These are phyloP conservation scores for Dallia pectoralis DNA, from an alignment of 2,797 vertebrate genomes.

Conservation along the genomic window DNA sequence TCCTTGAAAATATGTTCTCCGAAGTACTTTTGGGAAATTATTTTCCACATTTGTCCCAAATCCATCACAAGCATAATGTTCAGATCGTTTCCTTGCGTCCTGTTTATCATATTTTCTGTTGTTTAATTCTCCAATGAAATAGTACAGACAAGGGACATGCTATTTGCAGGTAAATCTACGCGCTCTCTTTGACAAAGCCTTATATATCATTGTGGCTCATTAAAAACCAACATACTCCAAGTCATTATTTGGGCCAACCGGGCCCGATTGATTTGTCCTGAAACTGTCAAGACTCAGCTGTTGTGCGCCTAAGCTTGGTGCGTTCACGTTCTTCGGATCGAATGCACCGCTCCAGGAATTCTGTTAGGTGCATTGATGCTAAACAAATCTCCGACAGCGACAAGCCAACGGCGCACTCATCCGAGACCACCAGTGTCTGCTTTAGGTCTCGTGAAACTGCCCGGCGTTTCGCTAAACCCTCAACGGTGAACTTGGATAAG, in stretches of 20 bases:
- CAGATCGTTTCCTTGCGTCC: background rate
- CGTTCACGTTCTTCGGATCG: background rate
- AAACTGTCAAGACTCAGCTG: slow-evolving; percentile 9
- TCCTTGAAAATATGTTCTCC: background rate
- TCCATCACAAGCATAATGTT: background rate
- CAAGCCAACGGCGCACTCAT: background rate
- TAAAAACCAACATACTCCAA: background rate
- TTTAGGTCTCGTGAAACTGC: background rate
- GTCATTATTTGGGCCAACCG: background rate
- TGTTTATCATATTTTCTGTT: background rate
- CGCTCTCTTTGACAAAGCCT: background rate
- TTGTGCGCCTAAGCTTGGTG: background rate
- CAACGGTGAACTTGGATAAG: background rate
- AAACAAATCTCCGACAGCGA: background rate
- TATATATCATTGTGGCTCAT: background rate
- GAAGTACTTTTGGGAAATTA: background rate
- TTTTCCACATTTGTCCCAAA: slow-evolving; percentile 7
- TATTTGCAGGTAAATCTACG: background rate
- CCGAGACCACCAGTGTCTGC: background rate
- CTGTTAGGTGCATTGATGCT: background rate
- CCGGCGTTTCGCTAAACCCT: background rate
- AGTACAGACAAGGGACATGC: background rate
- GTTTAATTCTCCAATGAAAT: background rate
- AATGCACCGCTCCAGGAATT: background rate
- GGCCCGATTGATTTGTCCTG: slow-evolving; percentile 16